Base-by-base conservation (phyloP, 2,888 invertebrate species). In the Elmis aenea region DNA sequence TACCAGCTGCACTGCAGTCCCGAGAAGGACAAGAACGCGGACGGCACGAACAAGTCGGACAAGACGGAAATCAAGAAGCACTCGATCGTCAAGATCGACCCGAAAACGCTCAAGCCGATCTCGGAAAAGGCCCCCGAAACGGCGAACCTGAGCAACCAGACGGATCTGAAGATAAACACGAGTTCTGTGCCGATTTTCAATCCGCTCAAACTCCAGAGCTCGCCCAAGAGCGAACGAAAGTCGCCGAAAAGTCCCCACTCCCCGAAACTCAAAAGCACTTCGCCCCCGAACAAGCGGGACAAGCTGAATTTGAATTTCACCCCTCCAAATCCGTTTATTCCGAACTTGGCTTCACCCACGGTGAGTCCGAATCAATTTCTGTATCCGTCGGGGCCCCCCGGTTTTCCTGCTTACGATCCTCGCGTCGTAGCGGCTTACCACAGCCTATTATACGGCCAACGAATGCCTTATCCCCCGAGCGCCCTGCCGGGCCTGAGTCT, bases 71-170 rank as follows among this genome's bases (percentile, higher is more conserved):
- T 67, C 15, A 65, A 63, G 39, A 66, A 64, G 33, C 67, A 67
- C 37, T 68, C 67, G 15, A 67, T 69, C 11, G 66, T 68, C 2
- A 76, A 76, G 52, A 73, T 76, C 35, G 76, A 77, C 53, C 76
- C 76, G 1, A 75, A 76, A 57, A 76, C 76, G 0, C 52, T 77
- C 12, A 72, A 73, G 36, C 76, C 76, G 0, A 73, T 76, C 10
- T 59, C 63, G 9, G 66, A 65, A 33, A 61, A 64, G 33, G 64
- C 66, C 0, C 64, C 65, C 2, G 65, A 67, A 42, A 59, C 54
- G 2, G 52, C 62, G 8, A 66, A 57, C 43, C 46, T 67, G 13
- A 64, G 60, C 37, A 38, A 43, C 28, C 42, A 42, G 18, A 33
- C 34, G 11, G 42, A 46, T 14, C 16, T 69, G 45, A 67, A 67